Base-by-base conservation (phyloP, 2,113 vertebrate species). In the Calidris pugnax region DNA sequence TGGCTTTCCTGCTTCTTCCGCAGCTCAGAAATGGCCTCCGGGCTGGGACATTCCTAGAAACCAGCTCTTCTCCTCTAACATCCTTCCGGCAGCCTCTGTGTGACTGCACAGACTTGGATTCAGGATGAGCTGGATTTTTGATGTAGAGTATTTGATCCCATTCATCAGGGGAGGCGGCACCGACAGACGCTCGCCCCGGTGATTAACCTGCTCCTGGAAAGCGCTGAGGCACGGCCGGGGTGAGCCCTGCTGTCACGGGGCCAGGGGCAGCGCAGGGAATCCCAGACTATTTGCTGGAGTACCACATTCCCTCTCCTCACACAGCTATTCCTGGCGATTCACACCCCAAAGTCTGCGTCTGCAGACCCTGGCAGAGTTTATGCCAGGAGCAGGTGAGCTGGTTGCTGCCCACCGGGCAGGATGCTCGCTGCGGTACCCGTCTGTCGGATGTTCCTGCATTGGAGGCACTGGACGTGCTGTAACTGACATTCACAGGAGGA, bases 31-130 rank as follows among this genome's bases (percentile, higher is more conserved):
- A 18, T 62, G 53, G 63, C 93, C 80, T 90, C 59, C 0, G 10
- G 96, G 71, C 67, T 43, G 79, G 30, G 87, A 83, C 93, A 88
- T 97, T 96, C 96, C 90, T 95, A 73, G 92, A 67, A 95, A 96
- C 92, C 93, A 87, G 97, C 95, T 95, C 88, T 93, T 82, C 96
- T 94, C 76, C 94, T 93, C 77, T 8, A 10, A 43, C 86, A 75
- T 78, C 88, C 85, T 90, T 62, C 91, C 82, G 30, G 67, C 57
- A 68, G 72, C 55, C 79, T 71, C 69, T 3, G 15, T 24, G 71
- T 76, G 78, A 68, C 79, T 37, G 84, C 74, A 69, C 21, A 3
- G 67, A 12, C 22, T 1, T 30, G 57, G 59, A 55, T 79, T 85
- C 53, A 27, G 87, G 93, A 74, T 47, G 77, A 74, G 55, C 89